Evolutionary conservation across 2,888 invertebrate genomes (phyloP).

Genomic region (Aphrophora alni): DNA sequence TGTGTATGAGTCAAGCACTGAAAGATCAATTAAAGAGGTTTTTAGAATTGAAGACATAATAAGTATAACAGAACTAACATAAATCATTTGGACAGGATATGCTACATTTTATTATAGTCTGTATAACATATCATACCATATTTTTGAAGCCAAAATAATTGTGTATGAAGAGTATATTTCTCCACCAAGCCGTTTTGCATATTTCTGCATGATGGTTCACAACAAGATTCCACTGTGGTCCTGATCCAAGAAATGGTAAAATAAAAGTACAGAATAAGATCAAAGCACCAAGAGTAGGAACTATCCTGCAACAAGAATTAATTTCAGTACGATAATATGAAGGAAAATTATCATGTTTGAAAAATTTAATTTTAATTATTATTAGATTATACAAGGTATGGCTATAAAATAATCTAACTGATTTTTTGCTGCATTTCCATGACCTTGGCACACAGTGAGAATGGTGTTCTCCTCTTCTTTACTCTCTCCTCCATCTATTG

Average conservation of each 20-base stretch:
- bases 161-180: conserved; percentile 72
- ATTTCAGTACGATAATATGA: too few relatives aligned
- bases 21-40: conserved; percentile 48
- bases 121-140: conserved; percentile 60
- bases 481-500: too few relatives aligned
- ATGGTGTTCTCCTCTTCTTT: too few relatives aligned
- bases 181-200: conserved; percentile 74
- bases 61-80: neutral
- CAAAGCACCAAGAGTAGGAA: conserved; percentile 69
- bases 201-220: conserved; percentile 70
- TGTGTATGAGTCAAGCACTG: conserved; percentile 75
- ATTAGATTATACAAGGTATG: neutral
- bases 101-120: neutral
- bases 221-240: conserved; percentile 74
- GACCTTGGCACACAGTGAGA: too few relatives aligned
- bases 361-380: neutral
- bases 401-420: neutral
- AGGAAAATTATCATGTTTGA: neutral
- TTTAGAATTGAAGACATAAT: neutral
- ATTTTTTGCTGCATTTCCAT: neutral
- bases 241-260: conserved; percentile 66
- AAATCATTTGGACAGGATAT: neutral
- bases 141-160: conserved; percentile 76
- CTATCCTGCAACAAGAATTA: conserved; percentile 61
- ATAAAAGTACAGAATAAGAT: conserved; percentile 72